A percentile compares a stretch with the other conserved stretches of the same genome.
Evolutionary conservation across 1,140 invertebrate genomes (phyloP).

Genomic region (Heterodera carotae): DNA sequence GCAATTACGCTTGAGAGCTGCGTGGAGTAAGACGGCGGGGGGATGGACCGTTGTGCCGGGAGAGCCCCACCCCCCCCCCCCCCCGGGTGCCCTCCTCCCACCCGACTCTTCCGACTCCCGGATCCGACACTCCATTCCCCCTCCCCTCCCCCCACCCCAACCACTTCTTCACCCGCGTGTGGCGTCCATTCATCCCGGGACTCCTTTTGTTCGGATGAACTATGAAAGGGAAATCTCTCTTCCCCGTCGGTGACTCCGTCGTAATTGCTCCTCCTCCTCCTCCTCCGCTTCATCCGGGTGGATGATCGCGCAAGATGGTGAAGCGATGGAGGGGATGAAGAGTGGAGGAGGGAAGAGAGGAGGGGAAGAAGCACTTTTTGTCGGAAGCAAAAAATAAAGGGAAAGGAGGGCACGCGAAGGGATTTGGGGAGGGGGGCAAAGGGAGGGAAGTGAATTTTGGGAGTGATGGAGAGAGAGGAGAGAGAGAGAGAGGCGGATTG

Average conservation of each 20-base stretch:
- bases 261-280: conserved; percentile 5
- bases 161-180: neutral
- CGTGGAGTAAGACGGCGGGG: neutral
- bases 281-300: conserved; percentile 15
- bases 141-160: neutral
- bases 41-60: neutral
- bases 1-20: conserved; percentile 3
- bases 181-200: conserved; percentile 9
- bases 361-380: neutral
- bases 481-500: neutral
- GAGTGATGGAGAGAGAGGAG: neutral
- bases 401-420: conserved; percentile 12
- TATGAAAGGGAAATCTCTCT: conserved; percentile 13
- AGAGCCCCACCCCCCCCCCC: neutral
- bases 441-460: neutral
- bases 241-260: neutral
- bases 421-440: neutral
- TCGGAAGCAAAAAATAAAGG: neutral
- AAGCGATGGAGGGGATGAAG: neutral
- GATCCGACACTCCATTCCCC: neutral
- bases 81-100: no score
- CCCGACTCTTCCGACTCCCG: neutral
- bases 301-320: conserved; percentile 1
- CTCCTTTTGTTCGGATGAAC: conserved; percentile 1
- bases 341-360: neutral